Evolutionary conservation across 1,140 invertebrate genomes (phyloP), one percentile per base, ranked within the genome.

Genomic region (Platyura marginata): DNA sequence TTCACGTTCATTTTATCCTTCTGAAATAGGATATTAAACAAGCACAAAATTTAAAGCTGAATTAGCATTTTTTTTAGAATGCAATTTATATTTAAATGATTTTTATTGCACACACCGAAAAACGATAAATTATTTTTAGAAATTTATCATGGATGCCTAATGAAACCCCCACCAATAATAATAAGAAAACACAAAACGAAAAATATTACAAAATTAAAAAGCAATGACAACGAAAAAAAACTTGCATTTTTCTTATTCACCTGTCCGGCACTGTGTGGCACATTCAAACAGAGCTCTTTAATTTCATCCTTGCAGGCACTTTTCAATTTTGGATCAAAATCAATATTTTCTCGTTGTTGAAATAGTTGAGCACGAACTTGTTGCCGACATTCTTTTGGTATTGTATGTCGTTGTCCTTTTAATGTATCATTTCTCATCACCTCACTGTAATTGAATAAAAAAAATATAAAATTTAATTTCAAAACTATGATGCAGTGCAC

Each of bases 361-460:
- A 93, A 81, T 16, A 95, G 65, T 57, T 96, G 91, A 3, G 79
- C 74, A 54, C 74, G 80, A 36, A 97, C 62, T 60, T 96, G 89
- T 53, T 86, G 81, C 21, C 88, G 71, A 57, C 92, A 96, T 18
- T 83, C 75, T 55, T 80, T 85, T 8, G 79, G 73, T 48, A 97
- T 78, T 49, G 76, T 71, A 48, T 81, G 84, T 41, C 77, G 75
- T 20, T 73, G 72, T 37, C 81, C 78, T 18, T 67, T 65, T 21
- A 96, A 71, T 23, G 90, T 91, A 54, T 94, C 89, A 57, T 92
- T 87, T 43, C 83, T 71, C 22, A 95, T 79, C 46, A 82, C 77
- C 58, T 85, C 79, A 64, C 90, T 39, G 20, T 39, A 39, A 21
- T 9, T 6, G 6, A 39, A 39, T 20, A 20, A 20, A 15, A 21